Conservation (phyloP, 2,113 vertebrate species). For the Serinus canaria region DNA sequence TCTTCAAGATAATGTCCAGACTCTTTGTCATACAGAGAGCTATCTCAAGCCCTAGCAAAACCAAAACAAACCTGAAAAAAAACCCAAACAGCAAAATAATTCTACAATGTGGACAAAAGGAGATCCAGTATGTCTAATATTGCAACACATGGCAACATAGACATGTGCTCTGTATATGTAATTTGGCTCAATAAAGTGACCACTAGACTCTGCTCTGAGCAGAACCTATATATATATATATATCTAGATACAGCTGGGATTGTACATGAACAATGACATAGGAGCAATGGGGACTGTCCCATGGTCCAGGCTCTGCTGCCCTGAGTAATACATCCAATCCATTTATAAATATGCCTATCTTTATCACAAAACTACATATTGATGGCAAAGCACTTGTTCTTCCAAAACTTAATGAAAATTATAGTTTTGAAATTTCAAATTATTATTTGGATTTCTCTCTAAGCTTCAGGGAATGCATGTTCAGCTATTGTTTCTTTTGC, state of each 20-base stretch:
- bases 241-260: not conserved
- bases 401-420: not conserved
- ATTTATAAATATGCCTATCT: not conserved
- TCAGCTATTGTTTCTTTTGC: not conserved
- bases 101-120: not conserved
- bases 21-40: not conserved
- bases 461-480: not conserved
- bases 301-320: not conserved
- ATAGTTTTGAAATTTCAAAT: not conserved
- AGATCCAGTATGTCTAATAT: not conserved
- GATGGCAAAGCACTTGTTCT: not conserved
- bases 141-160: not conserved
- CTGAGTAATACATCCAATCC: not conserved
- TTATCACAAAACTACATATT: not conserved
- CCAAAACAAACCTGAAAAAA: not conserved
- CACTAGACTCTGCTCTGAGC: not conserved
- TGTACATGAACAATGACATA: not conserved
- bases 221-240: not conserved
- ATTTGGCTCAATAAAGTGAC: not conserved
- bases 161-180: not conserved
- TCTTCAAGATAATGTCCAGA: not conserved
- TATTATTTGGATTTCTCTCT: not conserved
- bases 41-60: not conserved
- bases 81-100: not conserved
- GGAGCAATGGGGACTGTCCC: not conserved